Conservation (phyloP, 2,113 vertebrate species). For the Chunga burmeisteri region DNA sequence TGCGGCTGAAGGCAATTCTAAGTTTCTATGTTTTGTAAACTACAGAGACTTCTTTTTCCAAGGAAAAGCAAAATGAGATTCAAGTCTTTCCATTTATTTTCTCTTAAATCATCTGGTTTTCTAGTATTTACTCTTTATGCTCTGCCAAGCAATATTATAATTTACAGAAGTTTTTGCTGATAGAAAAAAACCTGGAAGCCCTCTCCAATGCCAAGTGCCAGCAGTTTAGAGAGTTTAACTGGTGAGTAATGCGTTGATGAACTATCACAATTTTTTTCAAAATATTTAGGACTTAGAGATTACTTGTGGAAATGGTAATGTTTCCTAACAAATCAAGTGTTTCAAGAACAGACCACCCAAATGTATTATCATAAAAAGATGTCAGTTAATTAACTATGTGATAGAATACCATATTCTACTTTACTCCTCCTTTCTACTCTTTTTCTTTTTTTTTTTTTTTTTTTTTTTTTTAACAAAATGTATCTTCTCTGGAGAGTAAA, state of each 20-base stretch:
- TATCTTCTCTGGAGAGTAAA: constrained; percentile 60
- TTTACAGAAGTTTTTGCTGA: constrained; percentile 37
- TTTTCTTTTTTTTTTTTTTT: constrained; percentile 49
- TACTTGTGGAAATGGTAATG: constrained; percentile 73
- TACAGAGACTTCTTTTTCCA: neutral
- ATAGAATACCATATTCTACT: constrained; percentile 66
- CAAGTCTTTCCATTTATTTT: neutral
- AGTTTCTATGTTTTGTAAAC: constrained; percentile 34
- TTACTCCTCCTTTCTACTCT: constrained; percentile 36
- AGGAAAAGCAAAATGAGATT: constrained; percentile 37
- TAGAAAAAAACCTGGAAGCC: constrained; percentile 68
- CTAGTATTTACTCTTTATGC: constrained; percentile 10
- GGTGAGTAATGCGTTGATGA: constrained; percentile 72
- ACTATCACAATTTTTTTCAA: constrained; percentile 71
- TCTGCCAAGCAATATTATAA: constrained; percentile 38
- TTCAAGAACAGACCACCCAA: constrained; percentile 77
- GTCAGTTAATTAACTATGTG: constrained; percentile 73
- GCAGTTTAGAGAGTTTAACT: constrained; percentile 69
- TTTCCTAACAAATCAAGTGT: constrained; percentile 77
- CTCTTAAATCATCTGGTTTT: constrained; percentile 33
- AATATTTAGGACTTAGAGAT: constrained; percentile 76
- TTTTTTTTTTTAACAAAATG: constrained; percentile 52
- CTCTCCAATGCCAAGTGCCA: constrained; percentile 60
- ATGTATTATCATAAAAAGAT: constrained; percentile 77
- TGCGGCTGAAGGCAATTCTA: constrained; percentile 5